Evolutionary conservation across 2,797 vertebrate genomes (phyloP).

Genomic region (Brotogeris chrysoptera): DNA sequence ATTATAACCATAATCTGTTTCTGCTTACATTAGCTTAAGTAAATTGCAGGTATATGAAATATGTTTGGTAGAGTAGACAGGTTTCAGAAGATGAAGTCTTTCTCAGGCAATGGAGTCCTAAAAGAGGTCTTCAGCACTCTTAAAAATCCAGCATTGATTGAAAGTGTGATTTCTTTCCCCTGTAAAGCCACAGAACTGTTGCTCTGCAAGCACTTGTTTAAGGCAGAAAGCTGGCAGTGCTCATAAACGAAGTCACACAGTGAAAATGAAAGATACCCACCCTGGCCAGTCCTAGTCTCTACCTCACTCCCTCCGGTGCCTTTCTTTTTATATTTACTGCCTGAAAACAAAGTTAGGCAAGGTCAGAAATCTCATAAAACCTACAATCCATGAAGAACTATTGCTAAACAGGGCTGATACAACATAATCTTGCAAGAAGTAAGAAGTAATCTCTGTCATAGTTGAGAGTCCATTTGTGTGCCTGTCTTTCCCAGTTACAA

Average conservation of each 20-base stretch:
- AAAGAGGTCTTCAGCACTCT: neutral
- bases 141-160: neutral
- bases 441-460: neutral
- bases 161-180: neutral
- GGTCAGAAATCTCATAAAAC: neutral
- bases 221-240: constrained; percentile 32
- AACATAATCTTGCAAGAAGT: neutral
- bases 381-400: neutral
- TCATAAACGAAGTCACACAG: neutral
- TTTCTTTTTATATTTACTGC: neutral
- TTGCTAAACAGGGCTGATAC: neutral
- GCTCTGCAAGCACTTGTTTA: constrained; percentile 31
- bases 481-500: neutral
- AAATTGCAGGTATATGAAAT: neutral
- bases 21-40: neutral
- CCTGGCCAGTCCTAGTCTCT: neutral
- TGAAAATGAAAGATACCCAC: neutral
- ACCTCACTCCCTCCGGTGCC: neutral
- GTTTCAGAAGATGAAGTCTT: neutral
- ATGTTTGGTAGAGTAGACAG: neutral
- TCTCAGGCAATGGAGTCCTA: neutral
- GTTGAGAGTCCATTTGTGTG: neutral
- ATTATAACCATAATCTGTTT: neutral
- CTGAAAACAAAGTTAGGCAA: neutral
- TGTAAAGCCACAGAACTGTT: neutral